Conservation (phyloP, 2,113 vertebrate species). For the Hiodon tergisus region DNA sequence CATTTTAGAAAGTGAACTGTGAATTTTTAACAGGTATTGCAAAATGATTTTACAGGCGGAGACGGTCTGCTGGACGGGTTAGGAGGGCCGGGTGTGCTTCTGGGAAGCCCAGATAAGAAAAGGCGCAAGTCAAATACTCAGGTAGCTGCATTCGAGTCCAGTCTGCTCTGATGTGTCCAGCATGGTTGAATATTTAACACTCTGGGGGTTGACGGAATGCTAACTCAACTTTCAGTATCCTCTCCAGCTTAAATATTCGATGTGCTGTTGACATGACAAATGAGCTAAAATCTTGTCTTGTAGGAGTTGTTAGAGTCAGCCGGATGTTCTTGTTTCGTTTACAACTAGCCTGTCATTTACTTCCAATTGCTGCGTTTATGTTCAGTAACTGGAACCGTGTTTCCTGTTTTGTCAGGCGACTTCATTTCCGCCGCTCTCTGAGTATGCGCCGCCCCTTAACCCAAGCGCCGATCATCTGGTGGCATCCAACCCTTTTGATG, state of each 20-base stretch:
- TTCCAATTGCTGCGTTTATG: conserved; percentile 9
- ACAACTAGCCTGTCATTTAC: not conserved
- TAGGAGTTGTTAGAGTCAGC: too few relatives aligned
- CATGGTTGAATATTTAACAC: not conserved
- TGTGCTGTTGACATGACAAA: too few relatives aligned
- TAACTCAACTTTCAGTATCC: not conserved
- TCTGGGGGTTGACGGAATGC: not conserved
- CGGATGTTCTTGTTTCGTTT: not conserved
- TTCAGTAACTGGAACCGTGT: conserved; percentile 29
- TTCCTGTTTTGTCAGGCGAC: conserved; percentile 61
- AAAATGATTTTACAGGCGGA: conserved; percentile 59
- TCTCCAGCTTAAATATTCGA: not conserved
- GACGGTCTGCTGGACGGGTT: conserved; percentile 73
- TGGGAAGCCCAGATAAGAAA: conserved; percentile 79
- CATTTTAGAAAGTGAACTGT: not conserved
- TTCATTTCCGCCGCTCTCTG: conserved; percentile 67
- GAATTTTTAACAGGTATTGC: conserved; percentile 16
- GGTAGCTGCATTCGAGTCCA: conserved; percentile 52
- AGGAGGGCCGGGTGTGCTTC: conserved; percentile 67
- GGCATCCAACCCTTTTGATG: conserved; percentile 81
- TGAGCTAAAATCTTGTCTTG: too few relatives aligned
- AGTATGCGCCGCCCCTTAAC: conserved; percentile 78
- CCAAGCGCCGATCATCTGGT: conserved; percentile 77
- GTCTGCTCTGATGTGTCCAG: conserved; percentile 11
- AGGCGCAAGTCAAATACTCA: conserved; percentile 70